These are phyloP conservation scores for Rhagoletis zephyria DNA, from an alignment of 1,140 invertebrate species.

Conservation along the genomic window DNA sequence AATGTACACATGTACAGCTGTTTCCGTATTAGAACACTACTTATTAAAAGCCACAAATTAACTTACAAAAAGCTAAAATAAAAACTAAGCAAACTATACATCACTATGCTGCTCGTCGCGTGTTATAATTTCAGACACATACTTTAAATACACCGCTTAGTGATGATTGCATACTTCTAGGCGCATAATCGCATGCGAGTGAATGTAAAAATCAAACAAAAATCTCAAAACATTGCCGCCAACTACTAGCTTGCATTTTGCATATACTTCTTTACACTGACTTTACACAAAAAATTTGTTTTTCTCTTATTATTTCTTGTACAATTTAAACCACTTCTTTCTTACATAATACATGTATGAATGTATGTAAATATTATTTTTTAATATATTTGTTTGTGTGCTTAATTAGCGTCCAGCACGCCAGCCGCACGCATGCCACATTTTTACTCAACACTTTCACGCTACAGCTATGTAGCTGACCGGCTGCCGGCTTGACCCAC, in stretches of 20 bases:
- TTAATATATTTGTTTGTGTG: slow-evolving; percentile 21
- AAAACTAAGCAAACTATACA: too few species aligned
- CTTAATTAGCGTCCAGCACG: slow-evolving; percentile 15
- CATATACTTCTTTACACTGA: not conserved
- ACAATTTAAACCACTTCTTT: not conserved
- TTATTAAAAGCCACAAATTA: too few species aligned
- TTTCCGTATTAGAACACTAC: too few species aligned
- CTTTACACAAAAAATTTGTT: not conserved
- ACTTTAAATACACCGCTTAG: not conserved
- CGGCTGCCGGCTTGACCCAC: too few species aligned
- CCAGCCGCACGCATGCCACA: slow-evolving; percentile 33
- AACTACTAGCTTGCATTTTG: not conserved
- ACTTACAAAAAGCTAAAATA: too few species aligned
- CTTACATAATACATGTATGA: not conserved
- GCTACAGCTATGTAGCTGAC: not conserved
- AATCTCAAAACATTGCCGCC: not conserved
- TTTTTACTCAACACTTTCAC: not conserved
- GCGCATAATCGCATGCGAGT: slow-evolving; percentile 26
- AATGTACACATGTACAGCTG: too few species aligned
- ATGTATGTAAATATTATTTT: not conserved
- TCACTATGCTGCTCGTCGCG: too few species aligned
- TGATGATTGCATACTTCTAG: slow-evolving; percentile 19
- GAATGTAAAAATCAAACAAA: not conserved
- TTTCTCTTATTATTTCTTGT: not conserved
- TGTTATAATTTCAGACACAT: not conserved